Evolutionary conservation across 2,797 vertebrate species (phyloP), one percentile per base, ranked within the genome.

Genomic region (Pristis pectinata): DNA sequence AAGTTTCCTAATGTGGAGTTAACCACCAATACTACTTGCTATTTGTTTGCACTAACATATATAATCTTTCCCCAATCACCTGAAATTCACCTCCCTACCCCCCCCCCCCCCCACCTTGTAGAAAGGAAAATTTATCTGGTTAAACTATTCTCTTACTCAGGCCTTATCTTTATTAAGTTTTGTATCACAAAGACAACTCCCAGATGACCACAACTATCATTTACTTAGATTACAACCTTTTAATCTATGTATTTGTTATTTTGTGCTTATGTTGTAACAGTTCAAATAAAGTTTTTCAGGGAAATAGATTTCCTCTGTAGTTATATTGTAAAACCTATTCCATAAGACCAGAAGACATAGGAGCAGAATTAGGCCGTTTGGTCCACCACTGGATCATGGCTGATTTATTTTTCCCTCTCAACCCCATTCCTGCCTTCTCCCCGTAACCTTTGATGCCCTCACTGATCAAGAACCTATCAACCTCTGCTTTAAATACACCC

Each of bases 181-280:
- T 53, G 82, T 27, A 82, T 85, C 87, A 34, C 49, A 56, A 53
- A 87, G 53, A 34, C 15, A 24, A 10, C 49, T 13, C 24, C 24
- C 41, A 41, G 77, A n/a, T n/a, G n/a, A 41, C 2, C 34, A 27
- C 11, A 5, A 82, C 44, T 82, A 53, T 17, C 56, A n/a, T 9
- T 67, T 59, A 92, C 59, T 41, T 64, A 37, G 34, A 37, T 91
- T 7, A 2, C 59, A n/a, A 34, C n/a, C 17, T 82, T 64, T 95
- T 95, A 95, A 70, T 92, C 61, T 61, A 34, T 41, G 53, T 22
- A 44, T 67, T 44, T n/a, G 70, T 70, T 44, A 44, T 70, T 44
- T n/a, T 44, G 19, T 91, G 59, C 17, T 41, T 37, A 37, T 24
- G n/a, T 41, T 64, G 15, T 91, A 91, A n/a, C 49, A 19, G 59